These are phyloP conservation scores for Psococerastis gibbosa DNA, from an alignment of 2,888 invertebrate species.

Conservation along the genomic window DNA sequence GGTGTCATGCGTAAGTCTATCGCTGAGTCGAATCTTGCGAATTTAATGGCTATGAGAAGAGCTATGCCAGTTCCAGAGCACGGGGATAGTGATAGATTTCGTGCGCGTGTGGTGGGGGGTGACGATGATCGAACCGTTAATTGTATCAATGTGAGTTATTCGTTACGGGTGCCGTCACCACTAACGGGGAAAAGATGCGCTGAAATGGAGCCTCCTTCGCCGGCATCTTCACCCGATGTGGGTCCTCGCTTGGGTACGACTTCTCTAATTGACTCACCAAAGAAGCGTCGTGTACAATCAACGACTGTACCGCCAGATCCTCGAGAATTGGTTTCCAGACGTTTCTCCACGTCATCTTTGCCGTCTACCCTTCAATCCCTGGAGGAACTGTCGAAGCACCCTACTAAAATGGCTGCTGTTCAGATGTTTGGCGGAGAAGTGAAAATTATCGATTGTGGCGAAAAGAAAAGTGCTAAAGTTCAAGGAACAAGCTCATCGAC, in stretches of 20 bases:
- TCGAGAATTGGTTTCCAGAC: background rate
- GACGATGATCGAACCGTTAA: no score
- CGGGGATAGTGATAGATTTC: no score
- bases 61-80: slow-evolving; percentile 69
- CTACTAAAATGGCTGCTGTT: slow-evolving; percentile 28
- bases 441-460: slow-evolving; percentile 48
- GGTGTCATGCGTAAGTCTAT: slow-evolving; percentile 36
- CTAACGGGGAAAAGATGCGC: slow-evolving; percentile 45
- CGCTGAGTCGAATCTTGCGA: slow-evolving; percentile 20
- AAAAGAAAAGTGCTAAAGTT: slow-evolving; percentile 44
- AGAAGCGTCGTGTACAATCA: slow-evolving; percentile 31
- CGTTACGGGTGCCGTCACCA: no score
- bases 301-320: slow-evolving; percentile 3
- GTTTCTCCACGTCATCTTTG: slow-evolving; percentile 3
- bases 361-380: slow-evolving; percentile 31
- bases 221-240: slow-evolving; percentile 15
- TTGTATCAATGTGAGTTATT: no score
- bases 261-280: slow-evolving; percentile 47
- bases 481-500: slow-evolving; percentile 40
- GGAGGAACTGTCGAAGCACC: slow-evolving; percentile 36
- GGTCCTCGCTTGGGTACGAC: slow-evolving; percentile 49
- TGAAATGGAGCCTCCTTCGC: slow-evolving; percentile 7
- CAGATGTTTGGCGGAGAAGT: slow-evolving; percentile 66
- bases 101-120: no score
- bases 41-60: slow-evolving; percentile 37